These are phyloP conservation scores for Brachyptera putata DNA, from an alignment of 2,888 invertebrate species.

Conservation along the genomic window DNA sequence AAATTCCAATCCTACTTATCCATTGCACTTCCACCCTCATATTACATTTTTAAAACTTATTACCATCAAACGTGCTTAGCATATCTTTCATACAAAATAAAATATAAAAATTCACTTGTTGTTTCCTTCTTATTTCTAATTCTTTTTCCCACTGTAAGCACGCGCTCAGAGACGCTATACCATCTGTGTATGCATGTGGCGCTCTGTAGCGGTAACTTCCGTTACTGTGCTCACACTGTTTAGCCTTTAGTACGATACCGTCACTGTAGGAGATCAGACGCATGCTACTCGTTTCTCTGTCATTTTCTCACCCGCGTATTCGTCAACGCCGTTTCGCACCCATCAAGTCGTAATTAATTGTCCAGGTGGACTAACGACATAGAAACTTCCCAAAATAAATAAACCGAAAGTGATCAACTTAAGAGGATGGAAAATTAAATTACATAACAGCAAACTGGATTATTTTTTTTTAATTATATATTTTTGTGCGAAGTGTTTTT, in stretches of 20 bases:
- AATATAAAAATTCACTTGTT: too few species aligned
- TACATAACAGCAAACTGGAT: not conserved
- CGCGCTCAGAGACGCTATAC: not conserved
- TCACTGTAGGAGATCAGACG: not conserved
- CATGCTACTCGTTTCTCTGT: too few species aligned
- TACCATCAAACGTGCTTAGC: too few species aligned
- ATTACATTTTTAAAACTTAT: too few species aligned
- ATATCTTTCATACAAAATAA: too few species aligned
- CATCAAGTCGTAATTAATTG: slow-evolving; percentile 13
- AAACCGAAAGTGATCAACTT: not conserved
- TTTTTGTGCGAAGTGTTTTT: not conserved
- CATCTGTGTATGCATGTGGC: slow-evolving; percentile 3
- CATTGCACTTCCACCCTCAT: too few species aligned
- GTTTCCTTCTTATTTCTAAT: not conserved
- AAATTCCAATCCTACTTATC: too few species aligned
- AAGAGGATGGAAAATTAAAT: not conserved
- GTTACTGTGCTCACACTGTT: not conserved
- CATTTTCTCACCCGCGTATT: not conserved
- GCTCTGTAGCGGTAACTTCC: not conserved
- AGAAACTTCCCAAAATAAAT: too few species aligned
- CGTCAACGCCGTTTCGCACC: not conserved
- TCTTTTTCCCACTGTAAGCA: not conserved
- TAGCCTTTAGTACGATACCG: slow-evolving; percentile 9
- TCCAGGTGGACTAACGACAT: slow-evolving; percentile 1
- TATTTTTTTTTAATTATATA: too few species aligned